Base-by-base conservation (phyloP, 2,797 vertebrate genomes). In the Rhinella marina region DNA sequence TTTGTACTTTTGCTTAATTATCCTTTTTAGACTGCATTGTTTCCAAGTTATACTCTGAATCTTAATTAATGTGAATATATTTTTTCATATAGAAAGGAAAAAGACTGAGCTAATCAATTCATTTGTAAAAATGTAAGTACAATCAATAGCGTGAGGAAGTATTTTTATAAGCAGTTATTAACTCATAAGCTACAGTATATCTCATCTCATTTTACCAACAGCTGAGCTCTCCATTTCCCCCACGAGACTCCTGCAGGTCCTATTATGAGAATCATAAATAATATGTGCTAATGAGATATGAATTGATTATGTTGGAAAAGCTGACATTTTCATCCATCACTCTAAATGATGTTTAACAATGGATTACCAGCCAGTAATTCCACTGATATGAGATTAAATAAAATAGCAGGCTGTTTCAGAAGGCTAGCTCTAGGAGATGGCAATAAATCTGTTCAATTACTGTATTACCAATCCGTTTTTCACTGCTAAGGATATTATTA, bases 181-280 rank as follows among this genome's bases (percentile, higher is more conserved):
- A 98, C 97, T 97, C 97, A 98, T 97, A 97, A 97, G 96, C 96
- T 98, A 98, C 97, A 98, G 97, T 99, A 97, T 94, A 97, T 96
- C 96, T 97, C 97, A 97, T 97, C 97, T 98, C 96, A 97, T 97
- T 97, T 96, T 94, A 95, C 95, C 96, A 96, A 93, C 95, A 98
- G 96, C 96, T 97, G 96, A 97, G 95, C 94, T 94, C 95, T 95
- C 93, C 92, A 93, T 94, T 94, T 93, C 84, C 93, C 93, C 92
- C 90, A 56, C 90, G 92, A 95, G 94, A 93, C 92, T 92, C 96
- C 96, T 93, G 92, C 93, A 94, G 95, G 96, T 96, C 94, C 92
- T 95, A 94, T 97, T 97, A 96, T 96, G 94, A 95, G 96, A 96
- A 97, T 97, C 96, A 97, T 98, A 98, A 99, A 98, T 98, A 98